phyloP scores from a whole-genome alignment of 2,113 vertebrate genomes.

The Stictonetta naevosa region DNA sequence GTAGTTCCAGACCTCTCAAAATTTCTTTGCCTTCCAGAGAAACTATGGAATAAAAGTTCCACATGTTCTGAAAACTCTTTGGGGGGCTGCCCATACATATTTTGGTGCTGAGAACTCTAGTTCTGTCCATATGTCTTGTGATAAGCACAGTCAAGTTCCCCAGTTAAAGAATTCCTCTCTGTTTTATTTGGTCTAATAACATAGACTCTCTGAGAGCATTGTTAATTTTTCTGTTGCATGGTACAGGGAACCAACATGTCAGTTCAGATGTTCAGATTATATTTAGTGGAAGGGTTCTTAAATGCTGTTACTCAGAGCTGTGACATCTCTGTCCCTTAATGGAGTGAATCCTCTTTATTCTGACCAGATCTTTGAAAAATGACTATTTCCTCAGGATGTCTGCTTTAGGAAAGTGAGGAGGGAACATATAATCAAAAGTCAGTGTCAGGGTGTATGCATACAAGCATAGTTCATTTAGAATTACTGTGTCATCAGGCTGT shows the following conservation, averaged over 20 bases:
- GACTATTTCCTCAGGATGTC: neutral
- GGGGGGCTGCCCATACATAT: fast-evolving
- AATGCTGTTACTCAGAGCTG: neutral
- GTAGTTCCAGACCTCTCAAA: neutral
- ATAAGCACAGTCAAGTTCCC: neutral
- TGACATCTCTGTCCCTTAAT: neutral
- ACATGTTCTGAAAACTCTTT: neutral
- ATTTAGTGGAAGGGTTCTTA: neutral
- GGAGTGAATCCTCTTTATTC: neutral
- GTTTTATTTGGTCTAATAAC: too few relatives aligned
- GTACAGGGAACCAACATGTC: neutral
- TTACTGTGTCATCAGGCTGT: neutral
- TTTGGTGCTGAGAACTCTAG: neutral
- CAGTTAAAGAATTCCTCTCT: neutral
- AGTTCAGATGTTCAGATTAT: neutral
- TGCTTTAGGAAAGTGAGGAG: neutral
- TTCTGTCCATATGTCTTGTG: neutral
- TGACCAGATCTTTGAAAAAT: neutral
- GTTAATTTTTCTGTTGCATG: neutral
- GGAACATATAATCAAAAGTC: neutral
- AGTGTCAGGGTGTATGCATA: fast-evolving
- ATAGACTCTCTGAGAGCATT: neutral
- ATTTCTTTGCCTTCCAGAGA: neutral
- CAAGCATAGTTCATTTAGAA: neutral
- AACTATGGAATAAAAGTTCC: neutral